Conservation (phyloP, 2,797 vertebrate species). For the Myoxocephalus aenaeus region DNA sequence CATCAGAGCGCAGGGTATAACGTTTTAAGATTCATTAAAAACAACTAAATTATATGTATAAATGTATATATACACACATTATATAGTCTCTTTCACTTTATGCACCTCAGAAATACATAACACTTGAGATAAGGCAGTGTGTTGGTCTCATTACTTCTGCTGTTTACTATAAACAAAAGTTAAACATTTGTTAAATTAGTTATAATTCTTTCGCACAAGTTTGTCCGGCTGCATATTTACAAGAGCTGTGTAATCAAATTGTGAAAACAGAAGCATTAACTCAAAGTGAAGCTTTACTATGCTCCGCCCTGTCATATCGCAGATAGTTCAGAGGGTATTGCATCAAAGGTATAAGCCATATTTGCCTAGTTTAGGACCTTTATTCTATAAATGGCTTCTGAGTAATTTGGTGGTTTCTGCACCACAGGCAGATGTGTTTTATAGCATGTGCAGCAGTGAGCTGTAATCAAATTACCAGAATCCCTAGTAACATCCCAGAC, state of each 20-base stretch:
- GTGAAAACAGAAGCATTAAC: background rate
- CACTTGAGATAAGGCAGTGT: background rate
- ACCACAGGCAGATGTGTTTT: constrained; percentile 57
- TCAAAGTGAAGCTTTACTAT: constrained; percentile 1
- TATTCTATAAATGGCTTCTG: constrained; percentile 38
- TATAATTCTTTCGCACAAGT: background rate
- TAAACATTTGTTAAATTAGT: background rate
- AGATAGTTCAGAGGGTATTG: constrained; percentile 5
- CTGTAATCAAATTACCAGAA: constrained; percentile 58
- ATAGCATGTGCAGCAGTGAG: constrained; percentile 37
- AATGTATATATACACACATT: no score
- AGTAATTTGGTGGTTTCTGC: constrained; percentile 38
- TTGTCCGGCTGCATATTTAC: background rate
- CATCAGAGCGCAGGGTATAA: constrained; percentile 13
- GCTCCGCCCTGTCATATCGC: background rate
- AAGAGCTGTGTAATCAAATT: constrained; percentile 10
- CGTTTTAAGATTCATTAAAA: background rate
- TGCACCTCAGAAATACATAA: background rate
- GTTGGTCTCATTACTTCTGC: background rate
- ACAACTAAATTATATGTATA: no score
- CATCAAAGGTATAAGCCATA: constrained; percentile 13
- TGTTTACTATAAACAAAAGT: background rate
- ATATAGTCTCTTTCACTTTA: background rate
- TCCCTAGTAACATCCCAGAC: constrained; percentile 50
- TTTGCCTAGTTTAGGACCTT: constrained; percentile 20